These are phyloP conservation scores for Thyatira batis DNA, from an alignment of 2,888 invertebrate genomes.

Conservation along the genomic window DNA sequence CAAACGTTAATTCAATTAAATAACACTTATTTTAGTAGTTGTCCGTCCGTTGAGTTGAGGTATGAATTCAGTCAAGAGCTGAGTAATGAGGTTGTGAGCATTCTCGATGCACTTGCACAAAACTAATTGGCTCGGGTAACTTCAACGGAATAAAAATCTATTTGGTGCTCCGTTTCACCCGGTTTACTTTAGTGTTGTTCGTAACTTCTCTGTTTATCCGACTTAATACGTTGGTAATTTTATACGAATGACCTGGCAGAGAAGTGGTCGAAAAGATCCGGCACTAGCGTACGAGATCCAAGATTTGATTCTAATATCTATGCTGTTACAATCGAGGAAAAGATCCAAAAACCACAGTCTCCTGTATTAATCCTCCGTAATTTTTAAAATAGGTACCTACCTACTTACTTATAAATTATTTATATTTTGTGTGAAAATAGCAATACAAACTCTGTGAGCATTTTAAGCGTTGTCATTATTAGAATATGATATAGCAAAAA, in stretches of 20 bases:
- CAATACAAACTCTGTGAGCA: too few species aligned
- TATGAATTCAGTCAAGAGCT: constrained; percentile 47
- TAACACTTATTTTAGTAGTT: constrained; percentile 11
- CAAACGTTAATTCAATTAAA: neutral
- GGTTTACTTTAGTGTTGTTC: constrained; percentile 39
- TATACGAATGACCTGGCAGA: neutral
- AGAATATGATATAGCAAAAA: too few species aligned
- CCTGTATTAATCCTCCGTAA: too few species aligned
- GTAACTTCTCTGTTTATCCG: neutral
- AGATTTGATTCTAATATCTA: too few species aligned
- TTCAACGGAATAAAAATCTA: constrained; percentile 67
- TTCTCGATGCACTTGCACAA: constrained; percentile 66
- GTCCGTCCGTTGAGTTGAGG: constrained; percentile 34
- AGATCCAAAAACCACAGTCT: too few species aligned
- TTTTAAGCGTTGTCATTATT: too few species aligned
- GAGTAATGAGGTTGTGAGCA: constrained; percentile 58
- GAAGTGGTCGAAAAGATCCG: constrained; percentile 5
- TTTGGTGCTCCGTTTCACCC: constrained; percentile 54
- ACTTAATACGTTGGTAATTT: neutral
- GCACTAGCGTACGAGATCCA: constrained; percentile 9
- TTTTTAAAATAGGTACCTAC: too few species aligned
- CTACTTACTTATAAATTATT: too few species aligned
- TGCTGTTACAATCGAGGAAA: too few species aligned
- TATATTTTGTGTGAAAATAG: too few species aligned
- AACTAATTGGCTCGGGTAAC: constrained; percentile 69